Evolutionary conservation across 64 coral and sea anemone genomes (phyloP).

Genomic region (Montipora cactus): DNA sequence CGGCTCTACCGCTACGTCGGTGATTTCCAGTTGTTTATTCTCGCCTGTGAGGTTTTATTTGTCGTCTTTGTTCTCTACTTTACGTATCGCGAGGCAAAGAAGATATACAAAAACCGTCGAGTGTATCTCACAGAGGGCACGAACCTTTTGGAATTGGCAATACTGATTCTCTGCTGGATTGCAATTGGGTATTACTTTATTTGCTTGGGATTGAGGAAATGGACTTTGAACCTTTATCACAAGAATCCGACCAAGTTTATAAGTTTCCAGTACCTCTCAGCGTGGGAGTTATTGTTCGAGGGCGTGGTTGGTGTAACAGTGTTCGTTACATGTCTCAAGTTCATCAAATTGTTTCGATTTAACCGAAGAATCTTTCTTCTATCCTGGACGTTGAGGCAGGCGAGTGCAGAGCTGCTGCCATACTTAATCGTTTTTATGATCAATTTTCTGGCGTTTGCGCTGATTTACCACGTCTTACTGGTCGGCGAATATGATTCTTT

Average conservation of each 20-base stretch:
- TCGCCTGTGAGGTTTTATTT: slow-evolving; percentile 88
- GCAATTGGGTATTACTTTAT: slow-evolving; percentile 75
- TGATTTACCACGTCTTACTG: slow-evolving; percentile 77
- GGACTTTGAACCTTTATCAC: slow-evolving; percentile 67
- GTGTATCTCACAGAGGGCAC: slow-evolving; percentile 66
- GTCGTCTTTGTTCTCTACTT: slow-evolving; percentile 77
- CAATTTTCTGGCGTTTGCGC: slow-evolving; percentile 70
- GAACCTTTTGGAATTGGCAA: slow-evolving; percentile 77
- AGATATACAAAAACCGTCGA: slow-evolving; percentile 46
- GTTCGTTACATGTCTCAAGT: slow-evolving; percentile 77
- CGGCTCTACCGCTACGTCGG: slow-evolving; percentile 88
- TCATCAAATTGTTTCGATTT: slow-evolving; percentile 87
- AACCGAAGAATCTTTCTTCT: slow-evolving; percentile 91
- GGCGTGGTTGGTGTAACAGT: slow-evolving; percentile 75
- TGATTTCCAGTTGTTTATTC: slow-evolving; percentile 90
- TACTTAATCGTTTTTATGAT: slow-evolving; percentile 57
- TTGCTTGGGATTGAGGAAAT: slow-evolving; percentile 77
- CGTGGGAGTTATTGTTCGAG: slow-evolving; percentile 91
- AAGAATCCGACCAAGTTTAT: slow-evolving; percentile 73
- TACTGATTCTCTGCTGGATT: slow-evolving; percentile 75
- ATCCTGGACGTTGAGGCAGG: slow-evolving; percentile 71
- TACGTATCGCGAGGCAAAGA: slow-evolving; percentile 80
- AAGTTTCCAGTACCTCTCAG: slow-evolving; percentile 83
- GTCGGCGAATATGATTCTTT: slow-evolving; percentile 64
- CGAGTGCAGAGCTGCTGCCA: slow-evolving; percentile 64